Evolutionary conservation across 2,888 invertebrate species (phyloP).

Genomic region (Troilus luridus): DNA sequence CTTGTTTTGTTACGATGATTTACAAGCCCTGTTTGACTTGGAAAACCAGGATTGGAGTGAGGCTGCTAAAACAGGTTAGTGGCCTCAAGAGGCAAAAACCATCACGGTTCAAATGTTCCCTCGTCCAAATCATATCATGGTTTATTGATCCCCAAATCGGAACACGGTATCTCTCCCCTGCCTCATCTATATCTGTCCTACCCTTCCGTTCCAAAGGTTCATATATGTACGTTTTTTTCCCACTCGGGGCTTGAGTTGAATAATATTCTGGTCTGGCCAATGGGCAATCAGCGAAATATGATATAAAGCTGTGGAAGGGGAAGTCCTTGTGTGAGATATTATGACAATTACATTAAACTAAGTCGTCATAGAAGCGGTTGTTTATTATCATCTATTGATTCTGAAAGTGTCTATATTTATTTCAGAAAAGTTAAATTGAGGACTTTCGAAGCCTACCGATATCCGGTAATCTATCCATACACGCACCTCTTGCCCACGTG

Average conservation of each 20-base stretch:
- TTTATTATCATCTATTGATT: too few relatives aligned
- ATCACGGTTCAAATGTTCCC: constrained; percentile 34
- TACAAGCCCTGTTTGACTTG: constrained; percentile 47
- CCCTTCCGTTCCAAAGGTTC: background rate
- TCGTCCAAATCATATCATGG: constrained; percentile 38
- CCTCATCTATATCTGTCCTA: background rate
- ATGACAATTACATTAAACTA: too few relatives aligned
- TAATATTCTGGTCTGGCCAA: background rate
- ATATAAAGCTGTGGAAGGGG: background rate
- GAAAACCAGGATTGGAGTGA: constrained; percentile 40
- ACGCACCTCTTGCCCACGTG: too few relatives aligned
- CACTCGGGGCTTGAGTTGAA: background rate
- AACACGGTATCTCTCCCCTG: background rate
- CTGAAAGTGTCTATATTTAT: too few relatives aligned
- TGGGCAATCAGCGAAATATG: background rate
- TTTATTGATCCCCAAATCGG: constrained; percentile 21
- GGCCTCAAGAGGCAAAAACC: constrained; percentile 46
- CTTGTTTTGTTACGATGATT: constrained; percentile 7
- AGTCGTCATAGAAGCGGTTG: too few relatives aligned
- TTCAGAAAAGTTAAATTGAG: too few relatives aligned
- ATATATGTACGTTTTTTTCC: background rate
- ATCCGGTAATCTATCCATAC: too few relatives aligned
- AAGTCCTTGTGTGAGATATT: background rate
- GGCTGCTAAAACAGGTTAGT: constrained; percentile 30
- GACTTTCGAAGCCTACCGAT: too few relatives aligned